phyloP scores from a whole-genome alignment of 2,797 vertebrate genomes.

The Amniataba percoides region DNA sequence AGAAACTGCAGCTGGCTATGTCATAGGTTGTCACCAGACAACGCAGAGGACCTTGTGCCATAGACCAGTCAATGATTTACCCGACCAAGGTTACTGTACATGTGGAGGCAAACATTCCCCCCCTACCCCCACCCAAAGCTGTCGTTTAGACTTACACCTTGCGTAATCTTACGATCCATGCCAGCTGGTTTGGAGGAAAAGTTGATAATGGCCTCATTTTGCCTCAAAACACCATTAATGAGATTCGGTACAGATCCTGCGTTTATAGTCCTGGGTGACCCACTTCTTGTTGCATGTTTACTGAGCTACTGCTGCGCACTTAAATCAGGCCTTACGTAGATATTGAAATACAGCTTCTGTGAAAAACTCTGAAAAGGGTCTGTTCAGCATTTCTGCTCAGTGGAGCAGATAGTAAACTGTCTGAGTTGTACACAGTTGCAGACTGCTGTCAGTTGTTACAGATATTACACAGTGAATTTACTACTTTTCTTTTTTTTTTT shows the following conservation, averaged over 20 bases:
- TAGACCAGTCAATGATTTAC: constrained; percentile 76
- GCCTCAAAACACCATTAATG: constrained; percentile 37
- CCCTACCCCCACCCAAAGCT: constrained; percentile 35
- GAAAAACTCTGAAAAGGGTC: constrained; percentile 4
- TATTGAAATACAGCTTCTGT: constrained; percentile 14
- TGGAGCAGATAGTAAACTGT: background rate
- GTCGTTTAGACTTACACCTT: constrained; percentile 39
- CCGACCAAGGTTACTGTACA: constrained; percentile 70
- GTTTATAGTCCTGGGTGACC: constrained; percentile 13
- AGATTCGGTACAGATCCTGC: constrained; percentile 33
- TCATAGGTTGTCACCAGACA: constrained; percentile 52
- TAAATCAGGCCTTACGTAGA: constrained; percentile 18
- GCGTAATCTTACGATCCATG: constrained; percentile 43
- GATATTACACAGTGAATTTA: background rate
- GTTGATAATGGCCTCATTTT: constrained; percentile 55
- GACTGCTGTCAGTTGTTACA: background rate
- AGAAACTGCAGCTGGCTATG: constrained; percentile 1
- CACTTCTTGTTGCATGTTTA: constrained; percentile 37
- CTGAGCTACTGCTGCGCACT: constrained; percentile 3
- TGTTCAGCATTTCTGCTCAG: background rate
- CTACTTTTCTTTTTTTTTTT: background rate
- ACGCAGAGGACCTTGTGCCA: constrained; percentile 61
- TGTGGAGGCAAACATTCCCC: constrained; percentile 67
- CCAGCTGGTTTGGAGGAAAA: constrained; percentile 40
- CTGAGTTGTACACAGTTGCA: background rate